Evolutionary conservation across 1,140 invertebrate species (phyloP).

Genomic region (Drosophila insularis): DNA sequence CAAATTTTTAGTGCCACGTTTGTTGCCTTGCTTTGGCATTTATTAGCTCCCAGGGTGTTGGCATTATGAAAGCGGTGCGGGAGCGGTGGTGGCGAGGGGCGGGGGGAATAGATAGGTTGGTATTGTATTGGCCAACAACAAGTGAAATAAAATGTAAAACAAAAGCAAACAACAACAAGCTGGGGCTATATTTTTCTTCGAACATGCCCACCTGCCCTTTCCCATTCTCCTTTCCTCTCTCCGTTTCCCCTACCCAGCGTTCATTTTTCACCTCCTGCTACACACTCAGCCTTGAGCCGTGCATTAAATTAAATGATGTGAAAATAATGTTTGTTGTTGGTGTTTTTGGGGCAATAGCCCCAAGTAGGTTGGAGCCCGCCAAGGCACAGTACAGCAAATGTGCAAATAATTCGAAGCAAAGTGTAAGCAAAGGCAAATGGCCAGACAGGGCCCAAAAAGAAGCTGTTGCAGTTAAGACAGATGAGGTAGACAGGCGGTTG

Average conservation of each 20-base stretch:
- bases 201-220: neutral
- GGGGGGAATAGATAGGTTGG: neutral
- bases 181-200: slow-evolving; percentile 58
- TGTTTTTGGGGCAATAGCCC: neutral
- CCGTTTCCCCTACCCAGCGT: neutral
- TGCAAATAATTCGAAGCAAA: slow-evolving; percentile 76
- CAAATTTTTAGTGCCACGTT: slow-evolving; percentile 70
- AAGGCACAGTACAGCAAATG: slow-evolving; percentile 58
- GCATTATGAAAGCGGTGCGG: neutral
- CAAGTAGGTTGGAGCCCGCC: slow-evolving; percentile 1
- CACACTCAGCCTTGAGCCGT: slow-evolving; percentile 38
- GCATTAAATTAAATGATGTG: slow-evolving; percentile 78
- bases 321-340: slow-evolving; percentile 69
- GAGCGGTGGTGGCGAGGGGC: neutral
- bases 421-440: slow-evolving; percentile 61
- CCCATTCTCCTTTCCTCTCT: neutral
- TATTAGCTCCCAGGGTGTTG: slow-evolving; percentile 46
- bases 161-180: slow-evolving; percentile 64
- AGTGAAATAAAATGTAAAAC: slow-evolving; percentile 76
- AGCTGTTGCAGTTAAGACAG: slow-evolving; percentile 16
- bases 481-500: neutral
- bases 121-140: slow-evolving; percentile 50
- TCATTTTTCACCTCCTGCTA: neutral
- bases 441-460: slow-evolving; percentile 15
- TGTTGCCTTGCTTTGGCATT: slow-evolving; percentile 63